These are phyloP conservation scores for Leucopternis melanops DNA, from an alignment of 2,113 vertebrate species.

Conservation along the genomic window DNA sequence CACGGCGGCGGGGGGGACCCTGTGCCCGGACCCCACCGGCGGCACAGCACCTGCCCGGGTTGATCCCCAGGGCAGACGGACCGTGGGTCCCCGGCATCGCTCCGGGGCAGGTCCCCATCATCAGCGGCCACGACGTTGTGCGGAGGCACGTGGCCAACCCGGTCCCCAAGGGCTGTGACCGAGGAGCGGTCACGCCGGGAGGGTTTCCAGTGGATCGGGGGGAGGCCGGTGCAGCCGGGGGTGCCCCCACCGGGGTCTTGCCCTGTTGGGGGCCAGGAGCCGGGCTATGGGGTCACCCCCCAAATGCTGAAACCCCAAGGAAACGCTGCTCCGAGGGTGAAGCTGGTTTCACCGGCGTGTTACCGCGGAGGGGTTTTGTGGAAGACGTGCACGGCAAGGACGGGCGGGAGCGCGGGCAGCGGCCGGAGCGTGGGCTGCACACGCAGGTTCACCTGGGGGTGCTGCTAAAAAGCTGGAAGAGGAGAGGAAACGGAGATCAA, in stretches of 20 bases:
- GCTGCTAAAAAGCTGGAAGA: neutral
- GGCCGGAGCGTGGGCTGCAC: neutral
- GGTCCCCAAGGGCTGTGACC: neutral
- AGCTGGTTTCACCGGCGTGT: accelerated
- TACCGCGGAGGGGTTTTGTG: neutral
- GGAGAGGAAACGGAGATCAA: neutral
- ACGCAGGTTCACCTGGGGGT: neutral
- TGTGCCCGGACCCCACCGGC: accelerated
- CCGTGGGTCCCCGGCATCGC: accelerated
- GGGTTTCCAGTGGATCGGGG: neutral
- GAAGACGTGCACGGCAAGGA: neutral
- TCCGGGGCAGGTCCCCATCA: neutral
- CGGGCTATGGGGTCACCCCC: neutral
- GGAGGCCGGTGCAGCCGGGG: neutral
- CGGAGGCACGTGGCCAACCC: accelerated
- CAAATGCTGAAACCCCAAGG: neutral
- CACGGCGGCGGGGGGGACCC: accelerated
- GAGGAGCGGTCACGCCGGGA: accelerated
- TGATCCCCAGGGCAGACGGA: neutral
- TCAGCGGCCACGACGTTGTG: accelerated
- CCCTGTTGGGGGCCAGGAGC: neutral
- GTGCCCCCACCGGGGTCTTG: accelerated
- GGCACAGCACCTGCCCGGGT: neutral
- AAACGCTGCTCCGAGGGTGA: neutral
- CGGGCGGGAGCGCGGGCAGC: neutral